Conservation (phyloP, 2,888 invertebrate species). For the Acronicta leporina region DNA sequence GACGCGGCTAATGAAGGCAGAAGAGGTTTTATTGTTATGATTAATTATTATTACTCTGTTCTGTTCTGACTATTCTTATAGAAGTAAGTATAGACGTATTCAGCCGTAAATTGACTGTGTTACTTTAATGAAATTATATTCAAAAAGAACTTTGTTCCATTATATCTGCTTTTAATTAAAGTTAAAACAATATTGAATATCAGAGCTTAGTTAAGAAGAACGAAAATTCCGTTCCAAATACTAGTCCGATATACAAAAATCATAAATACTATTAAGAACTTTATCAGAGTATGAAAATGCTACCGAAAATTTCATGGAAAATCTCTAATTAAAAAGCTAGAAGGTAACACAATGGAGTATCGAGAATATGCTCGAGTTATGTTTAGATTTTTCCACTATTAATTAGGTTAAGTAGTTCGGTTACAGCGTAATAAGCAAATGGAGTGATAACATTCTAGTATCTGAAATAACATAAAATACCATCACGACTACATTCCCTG, state of each 20-base stretch:
- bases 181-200: neutral
- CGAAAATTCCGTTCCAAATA: neutral
- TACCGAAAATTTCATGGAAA: neutral
- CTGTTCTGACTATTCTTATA: too few species aligned
- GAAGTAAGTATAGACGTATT: too few species aligned
- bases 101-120: too few species aligned
- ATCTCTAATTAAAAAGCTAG: slow-evolving; percentile 6
- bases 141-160: too few species aligned
- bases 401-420: slow-evolving; percentile 84
- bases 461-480: too few species aligned
- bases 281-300: neutral
- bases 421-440: slow-evolving; percentile 40
- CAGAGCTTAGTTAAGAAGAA: too few species aligned
- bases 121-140: too few species aligned
- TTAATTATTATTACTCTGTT: too few species aligned
- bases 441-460: slow-evolving; percentile 19
- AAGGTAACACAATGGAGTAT: slow-evolving; percentile 13
- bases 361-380: slow-evolving; percentile 33
- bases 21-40: too few species aligned
- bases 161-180: neutral
- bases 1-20: too few species aligned
- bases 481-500: too few species aligned
- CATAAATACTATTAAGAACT: neutral
- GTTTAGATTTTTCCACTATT: slow-evolving; percentile 69
- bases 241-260: too few species aligned